phyloP scores from a whole-genome alignment of 2,797 vertebrate species.

The Sebastes matsubarae region DNA sequence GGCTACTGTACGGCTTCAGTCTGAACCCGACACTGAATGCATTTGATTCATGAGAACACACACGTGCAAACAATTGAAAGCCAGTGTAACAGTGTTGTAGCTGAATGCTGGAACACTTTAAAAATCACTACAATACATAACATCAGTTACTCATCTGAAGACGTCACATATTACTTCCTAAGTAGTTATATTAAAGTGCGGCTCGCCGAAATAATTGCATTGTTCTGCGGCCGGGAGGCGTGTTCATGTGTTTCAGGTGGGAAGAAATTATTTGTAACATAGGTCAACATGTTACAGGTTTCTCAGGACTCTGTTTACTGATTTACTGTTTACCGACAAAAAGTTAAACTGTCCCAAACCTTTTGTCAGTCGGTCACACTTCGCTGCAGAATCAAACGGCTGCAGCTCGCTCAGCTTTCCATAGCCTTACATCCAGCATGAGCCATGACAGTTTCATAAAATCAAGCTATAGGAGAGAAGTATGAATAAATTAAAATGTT shows the following conservation, averaged over 20 bases:
- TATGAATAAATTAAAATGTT: neutral
- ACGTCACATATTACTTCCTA: neutral
- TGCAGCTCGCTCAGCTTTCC: too few relatives aligned
- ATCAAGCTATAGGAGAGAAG: neutral
- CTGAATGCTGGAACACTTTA: neutral
- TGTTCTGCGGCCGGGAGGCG: too few relatives aligned
- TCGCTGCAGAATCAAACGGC: too few relatives aligned
- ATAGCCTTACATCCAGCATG: neutral
- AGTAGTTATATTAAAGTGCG: neutral
- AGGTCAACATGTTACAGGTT: too few relatives aligned
- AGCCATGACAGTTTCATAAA: neutral
- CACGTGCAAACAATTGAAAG: slow-evolving; percentile 3
- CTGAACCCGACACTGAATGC: slow-evolving; percentile 37
- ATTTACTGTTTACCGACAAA: too few relatives aligned
- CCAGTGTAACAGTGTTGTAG: neutral
- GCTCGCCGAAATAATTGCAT: too few relatives aligned
- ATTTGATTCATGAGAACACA: slow-evolving; percentile 45
- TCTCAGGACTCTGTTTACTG: too few relatives aligned
- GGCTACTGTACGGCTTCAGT: slow-evolving; percentile 38
- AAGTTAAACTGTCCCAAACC: too few relatives aligned
- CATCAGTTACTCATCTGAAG: neutral
- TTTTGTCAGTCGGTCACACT: too few relatives aligned
- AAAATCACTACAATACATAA: neutral
- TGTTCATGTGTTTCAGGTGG: too few relatives aligned
- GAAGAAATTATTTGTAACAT: too few relatives aligned